phyloP scores from a whole-genome alignment of 1,140 invertebrate genomes.

The Anagrus nilaparvatae region DNA sequence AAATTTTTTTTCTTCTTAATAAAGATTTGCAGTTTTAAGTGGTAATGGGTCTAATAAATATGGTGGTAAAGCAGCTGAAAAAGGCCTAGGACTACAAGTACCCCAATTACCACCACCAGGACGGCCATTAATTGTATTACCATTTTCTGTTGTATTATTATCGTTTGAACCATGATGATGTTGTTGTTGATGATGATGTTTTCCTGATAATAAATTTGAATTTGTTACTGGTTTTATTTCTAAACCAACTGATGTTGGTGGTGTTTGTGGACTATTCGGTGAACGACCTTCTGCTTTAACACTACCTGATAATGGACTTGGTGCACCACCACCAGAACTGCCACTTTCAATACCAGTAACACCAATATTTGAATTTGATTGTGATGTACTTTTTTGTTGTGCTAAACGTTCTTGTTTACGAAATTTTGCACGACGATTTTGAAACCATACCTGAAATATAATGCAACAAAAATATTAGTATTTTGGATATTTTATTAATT shows the following conservation, averaged over 20 bases:
- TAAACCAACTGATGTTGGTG: conserved; percentile 29
- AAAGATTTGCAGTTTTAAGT: conserved; percentile 40
- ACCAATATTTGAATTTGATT: conserved; percentile 18
- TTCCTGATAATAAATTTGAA: conserved; percentile 25
- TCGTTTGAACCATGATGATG: too few species aligned
- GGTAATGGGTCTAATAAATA: conserved; percentile 40
- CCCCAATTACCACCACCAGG: conserved; percentile 30
- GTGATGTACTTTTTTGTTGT: conserved; percentile 54
- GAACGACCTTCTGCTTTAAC: conserved; percentile 37
- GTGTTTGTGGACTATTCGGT: conserved; percentile 37
- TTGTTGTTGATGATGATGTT: conserved; percentile 19
- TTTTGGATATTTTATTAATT: conserved; percentile 5
- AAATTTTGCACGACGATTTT: conserved; percentile 85
- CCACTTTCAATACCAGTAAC: conserved; percentile 15
- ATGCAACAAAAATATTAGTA: conserved; percentile 23
- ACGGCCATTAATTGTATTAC: conserved; percentile 31
- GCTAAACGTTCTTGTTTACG: conserved; percentile 82
- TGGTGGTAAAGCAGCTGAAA: conserved; percentile 35
- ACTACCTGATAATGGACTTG: conserved; percentile 17
- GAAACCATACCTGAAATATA: conserved; percentile 80
- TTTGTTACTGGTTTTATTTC: conserved; percentile 36
- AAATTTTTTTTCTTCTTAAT: conserved; percentile 32
- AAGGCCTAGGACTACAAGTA: conserved; percentile 40
- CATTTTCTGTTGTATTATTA: conserved; percentile 21
- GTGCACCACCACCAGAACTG: conserved; percentile 18